These are phyloP conservation scores for Albula goreensis DNA, from an alignment of 2,113 vertebrate genomes.

Conservation along the genomic window DNA sequence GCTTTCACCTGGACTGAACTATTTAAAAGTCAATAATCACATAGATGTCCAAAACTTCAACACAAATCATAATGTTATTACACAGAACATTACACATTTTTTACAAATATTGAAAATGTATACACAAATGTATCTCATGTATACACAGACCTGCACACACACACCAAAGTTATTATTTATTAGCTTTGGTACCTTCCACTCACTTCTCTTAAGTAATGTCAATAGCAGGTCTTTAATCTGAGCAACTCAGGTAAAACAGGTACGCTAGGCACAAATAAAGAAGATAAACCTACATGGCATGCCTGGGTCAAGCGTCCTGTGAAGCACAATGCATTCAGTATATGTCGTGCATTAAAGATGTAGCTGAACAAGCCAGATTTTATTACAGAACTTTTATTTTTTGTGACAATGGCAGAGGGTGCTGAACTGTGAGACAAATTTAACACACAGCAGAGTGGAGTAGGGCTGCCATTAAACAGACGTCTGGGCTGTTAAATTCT, in stretches of 20 bases:
- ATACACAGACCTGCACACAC: background rate
- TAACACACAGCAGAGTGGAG: constrained; percentile 67
- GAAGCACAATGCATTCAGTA: background rate
- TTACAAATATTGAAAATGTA: background rate
- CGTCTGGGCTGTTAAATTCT: constrained; percentile 66
- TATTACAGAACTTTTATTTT: background rate
- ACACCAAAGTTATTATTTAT: background rate
- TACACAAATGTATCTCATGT: background rate
- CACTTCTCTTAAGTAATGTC: background rate
- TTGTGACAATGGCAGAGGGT: constrained; percentile 50
- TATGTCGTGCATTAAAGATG: background rate
- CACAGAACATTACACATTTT: background rate
- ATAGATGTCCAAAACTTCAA: background rate
- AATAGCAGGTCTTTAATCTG: background rate
- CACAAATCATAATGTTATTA: background rate
- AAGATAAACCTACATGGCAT: background rate
- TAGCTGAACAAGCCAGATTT: background rate
- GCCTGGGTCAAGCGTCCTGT: background rate
- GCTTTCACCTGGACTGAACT: background rate
- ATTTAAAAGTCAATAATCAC: background rate
- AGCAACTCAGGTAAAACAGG: background rate
- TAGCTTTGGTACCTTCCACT: background rate
- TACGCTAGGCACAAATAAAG: background rate
- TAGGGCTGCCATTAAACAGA: constrained; percentile 68
- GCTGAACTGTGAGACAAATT: constrained; percentile 70